phyloP scores from a whole-genome alignment of 1,140 invertebrate genomes.

The Euwallacea fornicatus region DNA sequence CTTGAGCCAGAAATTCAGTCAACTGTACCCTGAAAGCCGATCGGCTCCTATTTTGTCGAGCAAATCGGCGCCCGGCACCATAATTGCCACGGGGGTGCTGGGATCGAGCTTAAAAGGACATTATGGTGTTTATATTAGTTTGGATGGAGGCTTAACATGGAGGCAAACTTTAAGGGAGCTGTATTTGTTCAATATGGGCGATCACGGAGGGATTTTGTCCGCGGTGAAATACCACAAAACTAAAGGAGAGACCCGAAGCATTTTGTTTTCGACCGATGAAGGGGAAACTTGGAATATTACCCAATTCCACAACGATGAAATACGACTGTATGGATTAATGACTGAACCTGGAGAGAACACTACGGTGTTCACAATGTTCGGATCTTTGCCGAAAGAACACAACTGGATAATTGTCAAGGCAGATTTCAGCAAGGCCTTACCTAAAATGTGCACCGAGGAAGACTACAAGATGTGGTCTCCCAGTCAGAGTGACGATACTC shows the following conservation, averaged over 20 bases:
- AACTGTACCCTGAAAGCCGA: constrained; percentile 76
- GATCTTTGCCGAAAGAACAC: constrained; percentile 73
- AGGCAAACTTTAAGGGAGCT: constrained; percentile 74
- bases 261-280: constrained; percentile 85
- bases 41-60: constrained; percentile 82
- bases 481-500: constrained; percentile 56
- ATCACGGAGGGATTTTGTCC: constrained; percentile 85
- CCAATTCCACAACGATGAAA: constrained; percentile 70
- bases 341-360: constrained; percentile 91
- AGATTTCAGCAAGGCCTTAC: constrained; percentile 73
- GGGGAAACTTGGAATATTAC: constrained; percentile 76
- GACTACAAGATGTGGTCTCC: constrained; percentile 91
- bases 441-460: constrained; percentile 56
- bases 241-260: constrained; percentile 70
- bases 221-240: constrained; percentile 80
- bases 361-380: constrained; percentile 89
- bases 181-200: constrained; percentile 87
- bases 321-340: constrained; percentile 83
- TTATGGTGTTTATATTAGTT: constrained; percentile 78
- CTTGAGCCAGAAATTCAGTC: constrained; percentile 81
- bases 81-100: constrained; percentile 82
- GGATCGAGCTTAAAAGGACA: constrained; percentile 64
- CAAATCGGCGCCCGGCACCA: constrained; percentile 83
- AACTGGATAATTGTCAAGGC: constrained; percentile 88
- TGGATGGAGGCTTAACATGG: constrained; percentile 86